Conservation (phyloP, 1,140 invertebrate species). For the Wasmannia auropunctata region DNA sequence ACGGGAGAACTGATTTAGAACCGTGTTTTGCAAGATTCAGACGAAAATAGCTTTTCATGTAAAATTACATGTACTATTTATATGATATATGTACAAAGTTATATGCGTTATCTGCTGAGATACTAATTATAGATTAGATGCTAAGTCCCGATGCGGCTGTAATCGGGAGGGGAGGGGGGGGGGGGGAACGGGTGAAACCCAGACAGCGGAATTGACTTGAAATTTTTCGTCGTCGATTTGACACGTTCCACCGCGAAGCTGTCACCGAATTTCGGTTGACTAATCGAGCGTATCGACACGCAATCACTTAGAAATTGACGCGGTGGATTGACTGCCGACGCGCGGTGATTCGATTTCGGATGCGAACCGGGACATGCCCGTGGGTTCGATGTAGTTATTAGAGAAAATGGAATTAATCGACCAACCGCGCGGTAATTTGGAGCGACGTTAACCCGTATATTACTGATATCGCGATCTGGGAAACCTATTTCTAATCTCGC, state of each 20-base stretch:
- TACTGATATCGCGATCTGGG: background rate
- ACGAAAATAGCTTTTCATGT: background rate
- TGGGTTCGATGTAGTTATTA: conserved; percentile 49
- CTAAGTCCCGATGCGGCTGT: background rate
- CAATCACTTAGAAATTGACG: conserved; percentile 72
- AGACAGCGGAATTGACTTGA: background rate
- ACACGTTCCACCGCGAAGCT: background rate
- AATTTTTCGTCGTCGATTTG: conserved; percentile 32
- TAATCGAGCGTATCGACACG: conserved; percentile 67
- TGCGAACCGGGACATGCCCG: conserved; percentile 43
- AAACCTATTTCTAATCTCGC: background rate
- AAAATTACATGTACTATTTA: conserved; percentile 1
- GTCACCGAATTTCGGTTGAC: conserved; percentile 50
- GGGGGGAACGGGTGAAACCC: background rate
- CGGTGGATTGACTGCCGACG: conserved; percentile 67
- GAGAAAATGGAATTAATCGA: conserved; percentile 56
- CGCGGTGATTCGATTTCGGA: conserved; percentile 68
- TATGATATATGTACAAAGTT: background rate
- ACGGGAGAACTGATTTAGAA: background rate
- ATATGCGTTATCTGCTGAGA: background rate
- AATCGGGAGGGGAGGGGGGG: too few species aligned
- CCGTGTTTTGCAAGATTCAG: background rate
- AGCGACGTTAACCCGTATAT: background rate
- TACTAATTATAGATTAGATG: background rate
- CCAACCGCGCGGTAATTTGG: conserved; percentile 28